Base-by-base conservation (phyloP, 2,888 invertebrate genomes). In the Dryomyza anilis region DNA sequence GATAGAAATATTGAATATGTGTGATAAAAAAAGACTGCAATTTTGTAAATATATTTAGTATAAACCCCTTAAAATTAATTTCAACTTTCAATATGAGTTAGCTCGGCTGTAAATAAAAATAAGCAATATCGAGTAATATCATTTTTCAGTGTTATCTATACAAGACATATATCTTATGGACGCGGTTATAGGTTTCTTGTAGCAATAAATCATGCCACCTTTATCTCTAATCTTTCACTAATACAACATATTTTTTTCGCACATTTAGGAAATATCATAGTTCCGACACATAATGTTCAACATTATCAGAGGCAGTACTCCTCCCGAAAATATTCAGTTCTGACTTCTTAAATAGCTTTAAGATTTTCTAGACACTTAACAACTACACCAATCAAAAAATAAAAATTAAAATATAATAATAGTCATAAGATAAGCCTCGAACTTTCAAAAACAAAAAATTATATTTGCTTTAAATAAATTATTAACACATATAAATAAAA, bases 261-360 rank as follows among this genome's bases (percentile, higher is more conserved):
- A 23, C 19, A 50, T 68, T 65, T 77, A 79, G 81, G 79, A 74
- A 79, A 77, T 73, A 75, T 81, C 73, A 68, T 81, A 75, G 69
- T 78, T 71, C 81, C 81, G 74, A 72, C 78, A 66, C 81, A 81
- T 76, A 83, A 81, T 76, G 77, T 82, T 64, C 81, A 82, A 69
- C 81, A 81, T 74, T 82, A 81, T 82, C 83, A 82, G 75, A 80
- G 82, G 75, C 81, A 82, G 74, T 82, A 77, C 74, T 73, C 80
- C 61, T 73, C 80, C 65, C 80, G 83, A 75, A 82, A 82, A 77
- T 82, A 82, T 74, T 82, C 82, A 67, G 80, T 82, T 65, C 74
- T 79, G 70, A 76, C 81, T 71, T 71, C 73, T 56, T 75, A 76
- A 71, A 59, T 63, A 39, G 19, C 6, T 4, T 16, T 7, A 19